These are phyloP conservation scores for Clunio marinus DNA, from an alignment of 2,888 invertebrate species.

Conservation along the genomic window DNA sequence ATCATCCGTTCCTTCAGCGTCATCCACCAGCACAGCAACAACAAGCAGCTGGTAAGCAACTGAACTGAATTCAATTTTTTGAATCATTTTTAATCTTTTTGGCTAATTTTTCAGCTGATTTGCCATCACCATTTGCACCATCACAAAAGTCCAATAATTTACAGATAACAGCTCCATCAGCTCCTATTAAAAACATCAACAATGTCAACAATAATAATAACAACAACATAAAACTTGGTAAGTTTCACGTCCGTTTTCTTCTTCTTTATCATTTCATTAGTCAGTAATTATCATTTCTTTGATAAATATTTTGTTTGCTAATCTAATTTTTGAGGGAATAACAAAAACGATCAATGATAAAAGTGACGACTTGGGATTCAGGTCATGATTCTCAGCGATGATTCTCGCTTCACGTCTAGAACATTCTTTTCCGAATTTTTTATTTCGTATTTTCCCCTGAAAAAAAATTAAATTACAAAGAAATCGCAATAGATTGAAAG, in stretches of 20 bases:
- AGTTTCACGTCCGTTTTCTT: no score
- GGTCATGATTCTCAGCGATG: slow-evolving; percentile 5
- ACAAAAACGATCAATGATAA: no score
- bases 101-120: slow-evolving; percentile 12
- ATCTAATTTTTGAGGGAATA: no score
- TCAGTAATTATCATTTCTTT: slow-evolving; percentile 9
- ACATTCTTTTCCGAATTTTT: no score
- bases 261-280: background rate
- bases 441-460: no score
- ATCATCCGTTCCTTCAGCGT: slow-evolving; percentile 82
- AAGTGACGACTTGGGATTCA: background rate
- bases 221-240: slow-evolving; percentile 43
- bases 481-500: no score
- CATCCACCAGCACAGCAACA: slow-evolving; percentile 53
- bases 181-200: slow-evolving; percentile 49
- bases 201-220: slow-evolving; percentile 49
- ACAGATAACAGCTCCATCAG: slow-evolving; percentile 49
- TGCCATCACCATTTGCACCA: slow-evolving; percentile 45
- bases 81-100: background rate
- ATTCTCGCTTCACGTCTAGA: background rate
- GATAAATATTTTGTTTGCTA: no score
- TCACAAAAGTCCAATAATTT: slow-evolving; percentile 45
- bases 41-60: slow-evolving; percentile 8
- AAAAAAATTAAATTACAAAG: no score
- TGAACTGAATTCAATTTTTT: background rate